These are phyloP conservation scores for Atopsyche davidsoni DNA, from an alignment of 1,140 invertebrate genomes.

Conservation along the genomic window DNA sequence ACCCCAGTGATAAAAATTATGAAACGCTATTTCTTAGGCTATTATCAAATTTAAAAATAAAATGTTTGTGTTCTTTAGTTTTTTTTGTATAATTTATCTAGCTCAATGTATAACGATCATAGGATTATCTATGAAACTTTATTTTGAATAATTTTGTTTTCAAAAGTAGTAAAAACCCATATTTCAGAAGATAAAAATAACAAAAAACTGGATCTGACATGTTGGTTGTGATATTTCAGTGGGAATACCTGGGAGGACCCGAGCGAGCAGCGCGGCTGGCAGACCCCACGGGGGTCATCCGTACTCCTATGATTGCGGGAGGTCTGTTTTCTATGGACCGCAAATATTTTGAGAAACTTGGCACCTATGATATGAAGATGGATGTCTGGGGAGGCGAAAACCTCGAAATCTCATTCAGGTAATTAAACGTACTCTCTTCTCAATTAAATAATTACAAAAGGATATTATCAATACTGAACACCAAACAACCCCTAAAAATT, in stretches of 20 bases:
- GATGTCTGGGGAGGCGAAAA: constrained; percentile 82
- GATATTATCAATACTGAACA: too few relatives aligned
- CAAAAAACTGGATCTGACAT: background rate
- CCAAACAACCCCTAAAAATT: background rate
- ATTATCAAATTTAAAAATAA: too few relatives aligned
- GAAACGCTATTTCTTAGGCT: too few relatives aligned
- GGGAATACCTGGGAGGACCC: constrained; percentile 86
- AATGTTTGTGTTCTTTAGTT: too few relatives aligned
- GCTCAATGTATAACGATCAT: too few relatives aligned
- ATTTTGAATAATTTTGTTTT: background rate
- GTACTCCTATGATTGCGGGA: constrained; percentile 91
- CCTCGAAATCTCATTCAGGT: constrained; percentile 54
- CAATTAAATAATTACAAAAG: too few relatives aligned
- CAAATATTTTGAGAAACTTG: constrained; percentile 87
- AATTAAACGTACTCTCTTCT: too few relatives aligned
- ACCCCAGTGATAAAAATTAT: too few relatives aligned
- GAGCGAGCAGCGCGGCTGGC: constrained; percentile 73
- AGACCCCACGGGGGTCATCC: constrained; percentile 74
- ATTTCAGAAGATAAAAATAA: background rate
- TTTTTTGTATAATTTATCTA: background rate
- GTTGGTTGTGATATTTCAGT: constrained; percentile 75
- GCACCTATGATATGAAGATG: constrained; percentile 96
- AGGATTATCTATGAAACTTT: background rate
- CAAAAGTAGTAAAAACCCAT: background rate
- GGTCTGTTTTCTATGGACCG: constrained; percentile 92